Evolutionary conservation across 2,113 vertebrate species (phyloP), one percentile per base, ranked within the genome.

Genomic region (Dicerorhinus sumatrensis): DNA sequence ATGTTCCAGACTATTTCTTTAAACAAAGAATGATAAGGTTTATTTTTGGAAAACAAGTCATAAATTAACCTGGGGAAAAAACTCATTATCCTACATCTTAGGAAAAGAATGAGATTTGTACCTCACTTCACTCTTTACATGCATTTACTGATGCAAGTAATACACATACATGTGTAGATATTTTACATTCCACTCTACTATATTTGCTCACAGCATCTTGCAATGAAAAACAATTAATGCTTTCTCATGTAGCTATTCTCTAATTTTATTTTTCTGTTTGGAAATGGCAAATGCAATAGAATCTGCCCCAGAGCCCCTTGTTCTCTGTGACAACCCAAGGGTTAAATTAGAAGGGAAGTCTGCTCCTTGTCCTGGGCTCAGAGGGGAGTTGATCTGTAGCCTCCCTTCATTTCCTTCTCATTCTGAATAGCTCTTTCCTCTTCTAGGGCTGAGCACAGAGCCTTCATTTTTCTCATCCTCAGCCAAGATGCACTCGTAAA

Each of bases 31-130:
- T 77, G 9, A 63, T 25, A 63, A 69, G 31, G 12, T 36, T 86
- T 76, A 56, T 62, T 82, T 96, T 97, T 73, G 89, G 73, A 85
- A 93, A 89, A 56, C 18, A 86, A 89, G 27, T 36, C 21, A 36
- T 67, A 14, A 27, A 1, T 60, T 77, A 80, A 67, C 23, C 3
- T 75, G 14, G 42, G n/a, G 79, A 89, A 73, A 31, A 83, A 83
- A 70, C 46, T 8, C 33, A 56, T 58, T 58, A 54, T 76, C 13
- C 46, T 80, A 48, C 2, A 25, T 91, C 31, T 97, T 84, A 54
- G 46, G 54, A 54, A 92, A 93, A 76, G 23, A 87, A 76, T 48
- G 3, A 63, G 17, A 58, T 84, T 77, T 87, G 80, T 5, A 93
- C 6, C 42, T 81, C 91, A 20, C 21, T 72, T 80, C 10, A 72